Evolutionary conservation across 2,113 vertebrate species (phyloP).

Genomic region (Salminus brasiliensis): DNA sequence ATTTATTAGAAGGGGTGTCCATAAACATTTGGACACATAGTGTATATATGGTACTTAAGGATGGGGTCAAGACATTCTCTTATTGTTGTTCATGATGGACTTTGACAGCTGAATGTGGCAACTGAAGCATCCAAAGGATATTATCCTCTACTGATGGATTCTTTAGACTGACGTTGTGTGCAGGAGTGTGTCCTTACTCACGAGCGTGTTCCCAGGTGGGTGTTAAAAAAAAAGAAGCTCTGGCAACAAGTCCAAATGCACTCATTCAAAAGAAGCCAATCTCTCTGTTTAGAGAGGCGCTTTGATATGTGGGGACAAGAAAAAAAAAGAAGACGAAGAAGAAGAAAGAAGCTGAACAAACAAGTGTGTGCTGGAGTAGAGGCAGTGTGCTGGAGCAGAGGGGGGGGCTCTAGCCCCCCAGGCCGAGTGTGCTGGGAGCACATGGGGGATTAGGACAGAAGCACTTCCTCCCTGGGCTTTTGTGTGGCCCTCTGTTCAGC

Average conservation of each 20-base stretch:
- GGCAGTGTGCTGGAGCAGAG: slow-evolving; percentile 12
- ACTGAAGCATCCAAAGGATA: not conserved
- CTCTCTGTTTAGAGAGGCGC: slow-evolving; percentile 67
- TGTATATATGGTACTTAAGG: too few relatives aligned
- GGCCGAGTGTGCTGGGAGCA: slow-evolving; percentile 53
- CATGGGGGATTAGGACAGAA: slow-evolving; percentile 59
- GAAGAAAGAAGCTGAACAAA: slow-evolving; percentile 72
- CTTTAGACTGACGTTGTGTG: slow-evolving; percentile 44
- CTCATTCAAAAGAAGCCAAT: slow-evolving; percentile 60
- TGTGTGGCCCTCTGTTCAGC: slow-evolving; percentile 61
- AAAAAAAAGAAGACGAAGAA: too few relatives aligned
- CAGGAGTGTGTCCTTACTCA: slow-evolving; percentile 31
- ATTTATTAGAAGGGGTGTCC: too few relatives aligned
- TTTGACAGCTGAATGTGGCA: not conserved
- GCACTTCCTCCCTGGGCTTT: slow-evolving; percentile 49
- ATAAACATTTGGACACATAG: too few relatives aligned
- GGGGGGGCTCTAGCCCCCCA: slow-evolving; percentile 50
- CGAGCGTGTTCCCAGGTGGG: slow-evolving; percentile 73
- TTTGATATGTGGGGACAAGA: slow-evolving; percentile 68
- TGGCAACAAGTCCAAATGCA: slow-evolving; percentile 62
- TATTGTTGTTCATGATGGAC: too few relatives aligned
- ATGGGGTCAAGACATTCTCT: too few relatives aligned
- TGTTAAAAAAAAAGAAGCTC: slow-evolving; percentile 70
- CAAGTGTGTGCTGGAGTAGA: slow-evolving; percentile 47
- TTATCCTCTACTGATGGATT: not conserved